Evolutionary conservation across 2,888 invertebrate genomes (phyloP).

Genomic region (Andrena fulva): DNA sequence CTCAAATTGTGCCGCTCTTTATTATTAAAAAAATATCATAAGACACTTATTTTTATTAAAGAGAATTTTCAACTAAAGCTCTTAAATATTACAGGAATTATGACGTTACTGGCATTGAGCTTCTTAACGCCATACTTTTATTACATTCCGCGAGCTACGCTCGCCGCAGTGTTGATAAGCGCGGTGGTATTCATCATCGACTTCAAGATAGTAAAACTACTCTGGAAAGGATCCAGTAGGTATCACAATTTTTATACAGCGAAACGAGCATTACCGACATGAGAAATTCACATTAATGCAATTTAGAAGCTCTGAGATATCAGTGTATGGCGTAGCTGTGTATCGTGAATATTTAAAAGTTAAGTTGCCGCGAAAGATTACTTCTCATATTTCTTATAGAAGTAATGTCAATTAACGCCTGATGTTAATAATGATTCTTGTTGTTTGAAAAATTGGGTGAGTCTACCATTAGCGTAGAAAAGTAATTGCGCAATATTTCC

Average conservation of each 20-base stretch:
- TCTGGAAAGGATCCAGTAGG: conserved; percentile 87
- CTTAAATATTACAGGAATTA: conserved; percentile 87
- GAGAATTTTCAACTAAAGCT: background rate
- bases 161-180: conserved; percentile 95
- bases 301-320: no score
- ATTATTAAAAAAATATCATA: background rate
- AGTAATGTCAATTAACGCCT: no score
- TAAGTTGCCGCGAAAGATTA: no score
- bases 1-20: no score
- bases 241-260: conserved; percentile 28
- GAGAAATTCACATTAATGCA: no score
- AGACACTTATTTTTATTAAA: background rate
- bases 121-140: conserved; percentile 95
- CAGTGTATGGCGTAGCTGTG: no score
- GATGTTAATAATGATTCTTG: no score
- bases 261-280: background rate
- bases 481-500: background rate
- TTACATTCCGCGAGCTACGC: conserved; percentile 93
- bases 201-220: conserved; percentile 84
- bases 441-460: no score
- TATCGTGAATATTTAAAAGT: no score
- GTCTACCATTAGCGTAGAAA: no score
- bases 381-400: no score
- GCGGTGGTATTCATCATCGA: conserved; percentile 95
- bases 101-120: conserved; percentile 93